phyloP scores from a whole-genome alignment of 2,797 vertebrate genomes.

The Apodemus agrarius region DNA sequence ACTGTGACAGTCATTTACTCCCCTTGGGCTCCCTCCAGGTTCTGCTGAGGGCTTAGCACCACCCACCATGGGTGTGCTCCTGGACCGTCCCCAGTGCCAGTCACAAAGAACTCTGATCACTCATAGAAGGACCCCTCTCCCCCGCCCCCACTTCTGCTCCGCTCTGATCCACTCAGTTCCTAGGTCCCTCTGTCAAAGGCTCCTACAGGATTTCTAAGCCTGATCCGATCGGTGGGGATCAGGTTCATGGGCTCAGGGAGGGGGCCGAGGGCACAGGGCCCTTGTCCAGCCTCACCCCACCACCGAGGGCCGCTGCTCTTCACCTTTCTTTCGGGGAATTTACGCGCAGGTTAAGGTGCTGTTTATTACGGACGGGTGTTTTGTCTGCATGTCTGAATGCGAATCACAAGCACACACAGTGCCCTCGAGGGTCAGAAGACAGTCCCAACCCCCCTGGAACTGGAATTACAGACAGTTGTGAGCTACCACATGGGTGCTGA shows the following conservation, averaged over 20 bases:
- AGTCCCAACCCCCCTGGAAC: background rate
- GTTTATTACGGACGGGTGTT: background rate
- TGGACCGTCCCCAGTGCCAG: background rate
- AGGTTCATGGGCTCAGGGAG: background rate
- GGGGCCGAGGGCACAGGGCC: background rate
- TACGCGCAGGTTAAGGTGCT: background rate
- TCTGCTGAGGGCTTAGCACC: background rate
- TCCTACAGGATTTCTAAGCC: background rate
- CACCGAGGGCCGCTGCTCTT: background rate
- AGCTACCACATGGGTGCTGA: background rate
- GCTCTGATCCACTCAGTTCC: accelerated
- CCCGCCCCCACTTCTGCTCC: background rate
- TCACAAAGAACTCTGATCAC: background rate
- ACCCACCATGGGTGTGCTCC: accelerated
- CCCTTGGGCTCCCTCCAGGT: background rate
- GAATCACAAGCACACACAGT: background rate
- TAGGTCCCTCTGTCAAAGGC: background rate
- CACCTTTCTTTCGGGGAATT: background rate
- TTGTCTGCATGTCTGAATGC: background rate
- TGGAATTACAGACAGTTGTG: background rate
- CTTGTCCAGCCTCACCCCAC: accelerated
- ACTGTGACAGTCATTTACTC: no score
- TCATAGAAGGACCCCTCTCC: background rate
- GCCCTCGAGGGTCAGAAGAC: background rate
- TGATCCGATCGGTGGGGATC: background rate